Evolutionary conservation across 2,113 vertebrate species (phyloP).

Genomic region (Pomatorhinus ruficollis): DNA sequence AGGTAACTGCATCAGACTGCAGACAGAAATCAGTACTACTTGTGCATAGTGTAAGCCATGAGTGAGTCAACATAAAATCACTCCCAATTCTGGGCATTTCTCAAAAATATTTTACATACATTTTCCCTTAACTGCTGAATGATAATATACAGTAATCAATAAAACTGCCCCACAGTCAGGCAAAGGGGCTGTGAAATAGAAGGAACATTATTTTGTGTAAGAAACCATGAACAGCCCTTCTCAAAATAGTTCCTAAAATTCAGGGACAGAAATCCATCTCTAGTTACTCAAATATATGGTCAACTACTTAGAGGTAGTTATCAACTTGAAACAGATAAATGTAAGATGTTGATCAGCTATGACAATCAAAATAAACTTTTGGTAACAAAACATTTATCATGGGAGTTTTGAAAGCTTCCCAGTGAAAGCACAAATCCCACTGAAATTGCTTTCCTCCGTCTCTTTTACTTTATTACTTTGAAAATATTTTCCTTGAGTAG

Average conservation of each 20-base stretch:
- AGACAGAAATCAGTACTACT: neutral
- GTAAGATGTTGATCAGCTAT: neutral
- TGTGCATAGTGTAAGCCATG: neutral
- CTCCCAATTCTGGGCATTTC: neutral
- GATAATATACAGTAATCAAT: neutral
- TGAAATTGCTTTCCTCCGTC: accelerated
- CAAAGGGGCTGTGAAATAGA: neutral
- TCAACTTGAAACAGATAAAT: neutral
- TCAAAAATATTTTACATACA: neutral
- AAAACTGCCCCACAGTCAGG: neutral
- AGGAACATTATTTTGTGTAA: neutral
- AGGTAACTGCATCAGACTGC: neutral
- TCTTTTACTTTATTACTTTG: neutral
- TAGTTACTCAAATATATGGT: neutral
- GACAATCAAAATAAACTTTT: neutral
- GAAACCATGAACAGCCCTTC: neutral
- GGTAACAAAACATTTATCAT: neutral
- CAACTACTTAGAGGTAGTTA: neutral
- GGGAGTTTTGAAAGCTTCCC: neutral
- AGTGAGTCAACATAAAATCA: neutral
- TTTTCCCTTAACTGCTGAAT: slow-evolving; percentile 24
- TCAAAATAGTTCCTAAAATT: neutral
- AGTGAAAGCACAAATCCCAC: neutral
- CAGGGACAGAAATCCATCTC: neutral
- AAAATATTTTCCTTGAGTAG: neutral